These are phyloP conservation scores for Callyntrura guangdongensis DNA, from an alignment of 2,888 invertebrate genomes.

Conservation along the genomic window DNA sequence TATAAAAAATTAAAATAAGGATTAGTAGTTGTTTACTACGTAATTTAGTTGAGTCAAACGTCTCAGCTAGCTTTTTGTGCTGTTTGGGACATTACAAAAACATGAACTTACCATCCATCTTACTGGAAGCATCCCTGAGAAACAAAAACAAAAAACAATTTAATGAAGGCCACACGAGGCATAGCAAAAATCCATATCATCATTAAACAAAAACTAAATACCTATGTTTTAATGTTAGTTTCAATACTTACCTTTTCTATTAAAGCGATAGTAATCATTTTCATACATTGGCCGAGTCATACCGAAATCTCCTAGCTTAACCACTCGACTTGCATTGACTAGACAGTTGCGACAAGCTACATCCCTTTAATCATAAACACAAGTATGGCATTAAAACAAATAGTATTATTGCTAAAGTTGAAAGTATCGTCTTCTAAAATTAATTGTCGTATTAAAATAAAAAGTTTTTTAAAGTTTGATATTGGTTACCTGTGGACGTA, in stretches of 20 bases:
- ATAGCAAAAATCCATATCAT: too few relatives aligned
- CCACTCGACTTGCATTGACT: conserved; percentile 90
- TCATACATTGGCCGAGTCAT: conserved; percentile 96
- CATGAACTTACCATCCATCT: conserved; percentile 91
- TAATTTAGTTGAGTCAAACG: too few relatives aligned
- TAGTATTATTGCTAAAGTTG: too few relatives aligned
- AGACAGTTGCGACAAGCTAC: conserved; percentile 93
- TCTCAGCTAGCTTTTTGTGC: too few relatives aligned
- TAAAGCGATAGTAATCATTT: conserved; percentile 96
- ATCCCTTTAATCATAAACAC: conserved; percentile 88
- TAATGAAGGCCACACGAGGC: not conserved
- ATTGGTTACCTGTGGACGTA: conserved; percentile 94
- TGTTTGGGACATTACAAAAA: not conserved
- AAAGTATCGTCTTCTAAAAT: too few relatives aligned
- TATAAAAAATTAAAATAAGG: conserved; percentile 1
- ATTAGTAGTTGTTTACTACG: too few relatives aligned
- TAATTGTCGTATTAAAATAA: too few relatives aligned
- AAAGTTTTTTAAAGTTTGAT: too few relatives aligned
- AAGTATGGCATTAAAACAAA: too few relatives aligned
- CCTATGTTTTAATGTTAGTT: too few relatives aligned
- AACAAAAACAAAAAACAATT: conserved; percentile 24
- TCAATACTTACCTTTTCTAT: conserved; percentile 90
- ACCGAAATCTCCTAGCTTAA: conserved; percentile 95
- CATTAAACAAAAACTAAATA: too few relatives aligned
- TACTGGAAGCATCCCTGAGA: conserved; percentile 92